A percentile compares a stretch with the other conserved stretches of the same genome.
phyloP scores from a whole-genome alignment of 2,888 invertebrate species.

The Steinernema carpocapsae region DNA sequence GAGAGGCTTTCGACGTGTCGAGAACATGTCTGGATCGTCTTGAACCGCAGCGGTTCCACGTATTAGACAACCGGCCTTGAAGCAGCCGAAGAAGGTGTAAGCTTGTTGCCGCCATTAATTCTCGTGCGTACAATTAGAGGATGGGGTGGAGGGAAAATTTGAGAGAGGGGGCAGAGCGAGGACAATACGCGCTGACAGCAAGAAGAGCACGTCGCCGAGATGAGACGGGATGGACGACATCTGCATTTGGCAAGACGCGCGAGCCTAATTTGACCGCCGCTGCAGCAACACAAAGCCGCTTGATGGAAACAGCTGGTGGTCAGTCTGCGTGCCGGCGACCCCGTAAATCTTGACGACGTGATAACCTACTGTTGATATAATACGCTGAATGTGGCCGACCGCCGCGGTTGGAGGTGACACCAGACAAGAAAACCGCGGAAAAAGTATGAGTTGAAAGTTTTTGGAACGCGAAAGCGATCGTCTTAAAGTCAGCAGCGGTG shows the following conservation, averaged over 20 bases:
- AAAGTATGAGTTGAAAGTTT: not conserved
- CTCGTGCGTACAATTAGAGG: constrained; percentile 32
- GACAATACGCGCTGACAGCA: constrained; percentile 24
- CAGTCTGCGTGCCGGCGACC: not conserved
- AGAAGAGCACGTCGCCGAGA: not conserved
- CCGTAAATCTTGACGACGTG: not conserved
- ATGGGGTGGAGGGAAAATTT: not conserved
- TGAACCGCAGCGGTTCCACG: constrained; percentile 26
- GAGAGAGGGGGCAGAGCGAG: constrained; percentile 10
- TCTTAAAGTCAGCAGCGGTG: constrained; percentile 3
- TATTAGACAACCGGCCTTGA: constrained; percentile 29
- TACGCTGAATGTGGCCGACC: not conserved
- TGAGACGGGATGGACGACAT: not conserved
- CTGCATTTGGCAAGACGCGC: constrained; percentile 22
- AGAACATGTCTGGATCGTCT: too few relatives aligned
- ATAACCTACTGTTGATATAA: constrained; percentile 21
- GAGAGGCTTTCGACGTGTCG: too few relatives aligned
- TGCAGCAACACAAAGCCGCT: constrained; percentile 13
- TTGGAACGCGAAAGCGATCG: not conserved
- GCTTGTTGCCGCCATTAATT: constrained; percentile 32
- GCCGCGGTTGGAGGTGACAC: constrained; percentile 2
- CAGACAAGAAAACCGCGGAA: not conserved
- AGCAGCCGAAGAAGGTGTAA: constrained; percentile 29
- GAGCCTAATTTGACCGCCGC: not conserved
- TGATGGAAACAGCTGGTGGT: constrained; percentile 26